A percentile compares a stretch with the other conserved stretches of the same genome.
phyloP scores from a whole-genome alignment of 2,113 vertebrate species.

The mouse (Mus musculus) region DNA sequence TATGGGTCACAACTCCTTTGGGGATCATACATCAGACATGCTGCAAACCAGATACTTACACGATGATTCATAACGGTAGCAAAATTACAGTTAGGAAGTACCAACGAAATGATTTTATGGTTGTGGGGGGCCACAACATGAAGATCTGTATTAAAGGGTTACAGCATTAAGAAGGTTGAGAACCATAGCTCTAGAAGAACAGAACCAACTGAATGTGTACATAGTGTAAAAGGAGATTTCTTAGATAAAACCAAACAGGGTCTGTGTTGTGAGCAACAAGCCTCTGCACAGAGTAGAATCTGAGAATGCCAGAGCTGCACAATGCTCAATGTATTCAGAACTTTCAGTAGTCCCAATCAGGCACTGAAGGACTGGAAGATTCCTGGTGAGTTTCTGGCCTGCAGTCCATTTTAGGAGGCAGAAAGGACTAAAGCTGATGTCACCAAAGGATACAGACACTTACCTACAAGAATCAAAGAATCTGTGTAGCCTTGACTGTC shows the following conservation, averaged over 20 bases:
- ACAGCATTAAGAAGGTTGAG: neutral
- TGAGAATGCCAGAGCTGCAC: neutral
- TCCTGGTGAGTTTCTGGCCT: neutral
- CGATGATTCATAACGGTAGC: too few species aligned
- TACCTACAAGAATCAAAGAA: neutral
- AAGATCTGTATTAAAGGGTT: neutral
- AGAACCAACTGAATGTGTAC: neutral
- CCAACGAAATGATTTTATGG: neutral
- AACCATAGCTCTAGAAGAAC: neutral
- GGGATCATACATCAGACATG: neutral
- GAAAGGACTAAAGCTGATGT: neutral
- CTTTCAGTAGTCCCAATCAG: neutral
- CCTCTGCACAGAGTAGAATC: neutral
- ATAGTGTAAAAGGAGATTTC: neutral
- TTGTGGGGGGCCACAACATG: neutral
- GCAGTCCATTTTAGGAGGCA: neutral
- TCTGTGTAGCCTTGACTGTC: too few species aligned
- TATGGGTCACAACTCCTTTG: neutral
- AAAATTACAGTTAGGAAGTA: neutral
- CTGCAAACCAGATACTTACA: neutral
- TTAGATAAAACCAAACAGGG: neutral
- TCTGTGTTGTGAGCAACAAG: neutral
- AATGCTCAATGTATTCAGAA: neutral
- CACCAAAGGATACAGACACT: neutral
- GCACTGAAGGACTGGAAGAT: neutral